These are phyloP conservation scores for Drosophila borborema DNA, from an alignment of 2,888 invertebrate species.

Conservation along the genomic window DNA sequence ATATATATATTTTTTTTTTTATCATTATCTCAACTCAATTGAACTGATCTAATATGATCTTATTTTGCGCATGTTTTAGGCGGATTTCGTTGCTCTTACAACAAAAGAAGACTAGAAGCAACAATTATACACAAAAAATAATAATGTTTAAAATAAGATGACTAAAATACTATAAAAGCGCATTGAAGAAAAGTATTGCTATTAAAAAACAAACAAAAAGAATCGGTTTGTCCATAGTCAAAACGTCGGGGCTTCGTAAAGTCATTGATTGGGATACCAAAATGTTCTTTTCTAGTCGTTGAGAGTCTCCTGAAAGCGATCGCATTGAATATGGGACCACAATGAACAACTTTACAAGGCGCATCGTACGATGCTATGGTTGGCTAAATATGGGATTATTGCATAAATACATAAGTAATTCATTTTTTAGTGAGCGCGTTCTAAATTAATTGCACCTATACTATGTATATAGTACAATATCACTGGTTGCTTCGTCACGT, in stretches of 20 bases:
- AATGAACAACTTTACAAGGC: conserved; percentile 82
- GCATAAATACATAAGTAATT: conserved; percentile 59
- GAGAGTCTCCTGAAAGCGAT: conserved; percentile 80
- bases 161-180: conserved; percentile 81
- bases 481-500: conserved; percentile 85
- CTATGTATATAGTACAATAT: conserved; percentile 86
- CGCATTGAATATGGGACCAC: conserved; percentile 43
- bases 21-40: conserved; percentile 57
- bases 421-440: conserved; percentile 81
- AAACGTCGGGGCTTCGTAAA: conserved; percentile 68
- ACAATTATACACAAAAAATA: conserved; percentile 82
- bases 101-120: conserved; percentile 85
- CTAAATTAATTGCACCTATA: conserved; percentile 85
- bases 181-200: conserved; percentile 72
- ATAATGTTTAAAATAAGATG: conserved; percentile 78
- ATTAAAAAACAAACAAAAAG: conserved; percentile 57
- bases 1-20: background rate
- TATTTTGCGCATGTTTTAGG: conserved; percentile 55
- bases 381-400: conserved; percentile 33
- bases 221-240: conserved; percentile 52
- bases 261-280: conserved; percentile 71
- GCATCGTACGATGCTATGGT: conserved; percentile 42
- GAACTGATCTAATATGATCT: conserved; percentile 47
- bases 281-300: conserved; percentile 32
- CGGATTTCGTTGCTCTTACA: conserved; percentile 83